A percentile compares a stretch with the other conserved stretches of the same genome.
These are phyloP conservation scores for Notothenia coriiceps DNA, from an alignment of 2,113 vertebrate species.

Conservation along the genomic window DNA sequence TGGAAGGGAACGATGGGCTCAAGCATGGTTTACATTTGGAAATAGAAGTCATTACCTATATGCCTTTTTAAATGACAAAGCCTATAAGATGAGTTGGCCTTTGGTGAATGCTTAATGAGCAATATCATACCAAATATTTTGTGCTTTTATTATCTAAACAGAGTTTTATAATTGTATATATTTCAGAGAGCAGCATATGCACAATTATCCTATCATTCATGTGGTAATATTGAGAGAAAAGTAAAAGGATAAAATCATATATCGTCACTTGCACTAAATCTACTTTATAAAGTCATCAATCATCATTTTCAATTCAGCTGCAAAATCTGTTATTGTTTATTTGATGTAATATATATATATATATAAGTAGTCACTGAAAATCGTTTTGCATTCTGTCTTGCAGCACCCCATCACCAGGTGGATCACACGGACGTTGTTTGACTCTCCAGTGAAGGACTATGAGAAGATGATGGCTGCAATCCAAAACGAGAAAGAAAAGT, in stretches of 20 bases:
- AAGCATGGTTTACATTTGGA: not conserved
- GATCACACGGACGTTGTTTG: conserved; percentile 85
- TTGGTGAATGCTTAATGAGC: not conserved
- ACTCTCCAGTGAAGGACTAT: conserved; percentile 91
- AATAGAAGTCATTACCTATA: not conserved
- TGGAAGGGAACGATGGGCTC: not conserved
- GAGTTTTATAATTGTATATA: not conserved
- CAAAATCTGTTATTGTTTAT: not conserved
- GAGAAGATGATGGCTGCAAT: conserved; percentile 91
- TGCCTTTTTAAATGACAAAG: not conserved
- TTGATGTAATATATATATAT: not conserved
- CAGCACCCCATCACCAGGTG: conserved; percentile 97
- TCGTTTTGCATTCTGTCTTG: conserved; percentile 2
- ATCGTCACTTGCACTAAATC: not conserved
- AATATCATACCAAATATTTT: not conserved
- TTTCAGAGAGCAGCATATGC: not conserved
- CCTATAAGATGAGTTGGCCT: not conserved
- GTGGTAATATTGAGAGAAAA: not conserved
- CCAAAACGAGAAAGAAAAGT: conserved; percentile 87
- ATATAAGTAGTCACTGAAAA: not conserved
- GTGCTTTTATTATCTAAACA: not conserved
- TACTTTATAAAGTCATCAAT: too few relatives aligned
- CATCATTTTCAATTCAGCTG: too few relatives aligned
- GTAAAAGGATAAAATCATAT: not conserved
- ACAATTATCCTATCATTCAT: not conserved